Conservation (phyloP, 2,797 vertebrate species). For the Oryzias sinensis region DNA sequence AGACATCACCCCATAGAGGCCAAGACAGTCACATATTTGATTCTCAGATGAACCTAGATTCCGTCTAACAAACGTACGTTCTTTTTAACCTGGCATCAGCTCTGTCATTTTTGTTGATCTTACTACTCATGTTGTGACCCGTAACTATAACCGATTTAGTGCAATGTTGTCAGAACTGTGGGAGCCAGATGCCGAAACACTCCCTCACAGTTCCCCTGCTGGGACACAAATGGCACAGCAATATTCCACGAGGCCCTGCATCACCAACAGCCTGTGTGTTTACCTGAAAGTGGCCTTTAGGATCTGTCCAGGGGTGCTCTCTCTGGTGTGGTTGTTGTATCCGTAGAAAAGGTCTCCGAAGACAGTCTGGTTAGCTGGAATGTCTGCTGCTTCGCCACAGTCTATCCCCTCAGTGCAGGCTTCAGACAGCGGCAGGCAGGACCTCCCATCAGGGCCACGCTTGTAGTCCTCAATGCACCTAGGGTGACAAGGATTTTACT, state of each 20-base stretch:
- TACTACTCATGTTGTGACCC: no score
- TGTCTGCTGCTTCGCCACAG: conserved; percentile 85
- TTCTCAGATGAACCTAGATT: no score
- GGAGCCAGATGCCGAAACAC: conserved; percentile 9
- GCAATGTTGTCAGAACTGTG: not conserved
- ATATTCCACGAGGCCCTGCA: conserved; percentile 23
- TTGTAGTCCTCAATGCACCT: conserved; percentile 98
- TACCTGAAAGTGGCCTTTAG: conserved; percentile 96
- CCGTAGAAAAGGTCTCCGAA: conserved; percentile 97
- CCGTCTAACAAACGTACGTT: no score
- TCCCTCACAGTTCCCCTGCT: conserved; percentile 14
- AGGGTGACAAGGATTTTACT: not conserved
- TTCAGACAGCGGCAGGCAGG: conserved; percentile 90
- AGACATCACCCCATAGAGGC: no score
- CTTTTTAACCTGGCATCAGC: no score
- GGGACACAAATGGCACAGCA: conserved; percentile 35
- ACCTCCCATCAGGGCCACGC: conserved; percentile 87
- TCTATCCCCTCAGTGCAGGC: conserved; percentile 86
- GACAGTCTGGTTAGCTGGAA: conserved; percentile 94
- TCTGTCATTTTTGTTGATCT: no score
- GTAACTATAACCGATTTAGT: conserved; percentile 13
- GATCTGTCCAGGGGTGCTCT: conserved; percentile 88
- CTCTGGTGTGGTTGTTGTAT: conserved; percentile 94
- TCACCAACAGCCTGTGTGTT: conserved; percentile 25
- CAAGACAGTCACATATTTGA: no score